These are phyloP conservation scores for Heliconius melpomene DNA, from an alignment of 1,140 invertebrate genomes.

Conservation along the genomic window DNA sequence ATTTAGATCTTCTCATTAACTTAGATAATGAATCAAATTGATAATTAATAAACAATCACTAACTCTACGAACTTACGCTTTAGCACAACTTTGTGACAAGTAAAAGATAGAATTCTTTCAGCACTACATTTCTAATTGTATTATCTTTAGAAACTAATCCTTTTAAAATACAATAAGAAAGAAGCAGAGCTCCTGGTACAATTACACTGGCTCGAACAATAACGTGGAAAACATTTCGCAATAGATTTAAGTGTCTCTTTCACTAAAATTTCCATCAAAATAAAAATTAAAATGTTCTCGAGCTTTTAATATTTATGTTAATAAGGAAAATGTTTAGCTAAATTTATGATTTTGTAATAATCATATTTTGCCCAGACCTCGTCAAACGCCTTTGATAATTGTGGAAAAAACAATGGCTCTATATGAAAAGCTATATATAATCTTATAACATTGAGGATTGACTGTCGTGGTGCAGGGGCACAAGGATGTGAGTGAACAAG, in stretches of 20 bases:
- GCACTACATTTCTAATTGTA: background rate
- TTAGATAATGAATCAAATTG: too few species aligned
- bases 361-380: background rate
- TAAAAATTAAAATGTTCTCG: background rate
- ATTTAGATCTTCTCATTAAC: too few species aligned
- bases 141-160: background rate
- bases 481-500: too few species aligned
- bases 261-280: background rate
- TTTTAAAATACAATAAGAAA: background rate
- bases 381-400: background rate
- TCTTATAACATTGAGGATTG: too few species aligned
- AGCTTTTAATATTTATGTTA: background rate
- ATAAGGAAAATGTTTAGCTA: background rate
- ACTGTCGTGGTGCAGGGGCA: too few species aligned
- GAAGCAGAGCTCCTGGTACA: background rate
- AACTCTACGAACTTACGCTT: too few species aligned
- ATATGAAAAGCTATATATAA: too few species aligned
- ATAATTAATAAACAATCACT: too few species aligned
- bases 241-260: background rate
- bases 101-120: background rate
- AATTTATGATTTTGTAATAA: background rate
- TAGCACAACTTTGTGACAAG: background rate
- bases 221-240: background rate
- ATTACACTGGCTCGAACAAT: background rate
- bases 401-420: background rate